Percentiles rank a stretch among this genome's conserved stretches.
These are phyloP conservation scores for Bombus vancouverensis DNA, from an alignment of 1,140 invertebrate genomes.

Conservation along the genomic window DNA sequence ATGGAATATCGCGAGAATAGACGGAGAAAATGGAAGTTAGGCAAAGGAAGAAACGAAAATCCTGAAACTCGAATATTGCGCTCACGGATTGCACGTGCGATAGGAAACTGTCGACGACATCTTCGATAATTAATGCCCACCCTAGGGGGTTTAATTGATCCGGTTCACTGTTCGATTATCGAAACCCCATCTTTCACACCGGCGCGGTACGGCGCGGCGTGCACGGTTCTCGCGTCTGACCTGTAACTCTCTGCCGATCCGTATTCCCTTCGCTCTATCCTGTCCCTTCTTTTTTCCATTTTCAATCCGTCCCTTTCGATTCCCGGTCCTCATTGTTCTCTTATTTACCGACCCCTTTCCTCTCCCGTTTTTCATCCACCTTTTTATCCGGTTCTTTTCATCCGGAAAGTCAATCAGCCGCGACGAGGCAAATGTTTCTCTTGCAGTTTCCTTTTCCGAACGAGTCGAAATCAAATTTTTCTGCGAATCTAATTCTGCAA, in stretches of 20 bases:
- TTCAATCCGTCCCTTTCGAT: background rate
- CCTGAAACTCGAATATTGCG: conserved; percentile 62
- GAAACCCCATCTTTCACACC: conserved; percentile 65
- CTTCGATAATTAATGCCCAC: conserved; percentile 67
- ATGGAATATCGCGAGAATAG: background rate
- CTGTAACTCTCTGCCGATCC: background rate
- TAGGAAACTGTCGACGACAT: conserved; percentile 68
- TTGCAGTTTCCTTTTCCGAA: background rate
- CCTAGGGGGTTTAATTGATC: conserved; percentile 68
- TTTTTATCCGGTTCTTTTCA: background rate
- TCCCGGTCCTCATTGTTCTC: conserved; percentile 6
- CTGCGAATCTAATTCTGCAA: too few relatives aligned
- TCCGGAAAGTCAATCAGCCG: conserved; percentile 10
- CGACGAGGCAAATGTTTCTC: background rate
- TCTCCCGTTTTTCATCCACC: background rate
- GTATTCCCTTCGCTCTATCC: background rate
- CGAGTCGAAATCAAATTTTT: background rate
- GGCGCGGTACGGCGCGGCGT: background rate
- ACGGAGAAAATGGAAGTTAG: background rate
- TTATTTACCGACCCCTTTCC: conserved; percentile 14
- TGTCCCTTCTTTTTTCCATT: background rate
- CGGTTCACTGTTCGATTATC: conserved; percentile 71
- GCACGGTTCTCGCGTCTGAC: conserved; percentile 25
- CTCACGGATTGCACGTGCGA: conserved; percentile 56
- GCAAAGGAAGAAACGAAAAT: conserved; percentile 36